Percentiles rank a stretch among this genome's conserved stretches.
phyloP scores from a whole-genome alignment of 2,113 vertebrate species.

The Oceanodroma tethys region DNA sequence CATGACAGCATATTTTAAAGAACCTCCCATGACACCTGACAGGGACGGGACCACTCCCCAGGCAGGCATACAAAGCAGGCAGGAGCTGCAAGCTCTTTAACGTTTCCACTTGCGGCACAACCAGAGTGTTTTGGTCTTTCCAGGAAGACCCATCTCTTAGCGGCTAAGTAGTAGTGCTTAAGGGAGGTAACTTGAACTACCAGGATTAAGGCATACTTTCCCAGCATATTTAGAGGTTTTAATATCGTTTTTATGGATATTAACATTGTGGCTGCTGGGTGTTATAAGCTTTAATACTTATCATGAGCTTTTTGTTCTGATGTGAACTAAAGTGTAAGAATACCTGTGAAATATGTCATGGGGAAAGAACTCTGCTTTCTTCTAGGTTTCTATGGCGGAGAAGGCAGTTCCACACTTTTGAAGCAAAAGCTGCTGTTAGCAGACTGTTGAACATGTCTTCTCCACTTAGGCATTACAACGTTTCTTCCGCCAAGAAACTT shows the following conservation, averaged over 20 bases:
- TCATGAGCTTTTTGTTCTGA: background rate
- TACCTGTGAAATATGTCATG: background rate
- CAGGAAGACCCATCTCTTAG: background rate
- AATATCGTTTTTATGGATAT: too few relatives aligned
- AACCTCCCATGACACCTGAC: background rate
- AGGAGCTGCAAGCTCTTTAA: background rate
- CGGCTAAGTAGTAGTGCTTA: too few relatives aligned
- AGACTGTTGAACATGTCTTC: rapidly evolving
- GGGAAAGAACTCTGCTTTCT: background rate
- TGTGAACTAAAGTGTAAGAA: background rate
- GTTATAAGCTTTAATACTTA: rapidly evolving
- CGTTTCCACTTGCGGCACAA: background rate
- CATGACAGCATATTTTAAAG: background rate
- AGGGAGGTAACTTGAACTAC: background rate
- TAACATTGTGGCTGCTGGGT: background rate
- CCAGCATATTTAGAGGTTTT: background rate
- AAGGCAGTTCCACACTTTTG: background rate
- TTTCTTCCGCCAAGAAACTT: background rate
- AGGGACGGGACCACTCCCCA: background rate
- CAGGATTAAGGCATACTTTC: background rate
- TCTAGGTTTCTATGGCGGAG: rapidly evolving
- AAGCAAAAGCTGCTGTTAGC: background rate
- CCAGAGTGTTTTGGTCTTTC: background rate
- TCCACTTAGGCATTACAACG: too few relatives aligned
- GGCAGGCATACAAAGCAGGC: background rate